These are phyloP conservation scores for Aphyosemion australe DNA, from an alignment of 2,113 vertebrate species.

Conservation along the genomic window DNA sequence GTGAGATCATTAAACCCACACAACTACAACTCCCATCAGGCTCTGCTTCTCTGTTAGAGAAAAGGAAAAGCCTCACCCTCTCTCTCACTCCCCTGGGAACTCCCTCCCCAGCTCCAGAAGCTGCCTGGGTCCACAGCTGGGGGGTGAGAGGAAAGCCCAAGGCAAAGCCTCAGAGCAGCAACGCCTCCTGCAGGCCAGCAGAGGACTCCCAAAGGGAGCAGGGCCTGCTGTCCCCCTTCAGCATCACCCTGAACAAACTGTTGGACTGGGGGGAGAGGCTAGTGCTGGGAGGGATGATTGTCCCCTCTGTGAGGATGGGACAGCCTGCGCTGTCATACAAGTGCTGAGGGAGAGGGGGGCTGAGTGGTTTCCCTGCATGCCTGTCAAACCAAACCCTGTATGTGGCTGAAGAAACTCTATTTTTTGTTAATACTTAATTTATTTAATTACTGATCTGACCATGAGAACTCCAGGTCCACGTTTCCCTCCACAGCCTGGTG, in stretches of 20 bases:
- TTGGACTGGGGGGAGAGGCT: constrained; percentile 78
- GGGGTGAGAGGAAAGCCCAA: background rate
- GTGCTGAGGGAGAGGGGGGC: constrained; percentile 56
- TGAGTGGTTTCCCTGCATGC: constrained; percentile 21
- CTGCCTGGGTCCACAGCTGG: constrained; percentile 14
- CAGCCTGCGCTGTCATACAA: constrained; percentile 71
- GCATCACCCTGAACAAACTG: constrained; percentile 73
- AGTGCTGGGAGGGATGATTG: constrained; percentile 69
- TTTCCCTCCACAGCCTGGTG: no score
- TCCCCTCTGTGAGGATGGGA: constrained; percentile 72
- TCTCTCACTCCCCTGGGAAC: constrained; percentile 57
- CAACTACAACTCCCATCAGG: constrained; percentile 52
- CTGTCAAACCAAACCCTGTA: constrained; percentile 1
- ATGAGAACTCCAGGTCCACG: no score
- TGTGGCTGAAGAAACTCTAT: constrained; percentile 6
- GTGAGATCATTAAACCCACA: constrained; percentile 22
- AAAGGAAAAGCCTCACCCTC: constrained; percentile 72
- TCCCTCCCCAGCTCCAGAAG: background rate
- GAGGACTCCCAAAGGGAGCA: constrained; percentile 11
- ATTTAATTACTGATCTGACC: no score
- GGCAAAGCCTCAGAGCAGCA: background rate
- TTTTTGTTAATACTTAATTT: constrained; percentile 36
- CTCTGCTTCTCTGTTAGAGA: constrained; percentile 66
- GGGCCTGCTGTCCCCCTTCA: constrained; percentile 67
- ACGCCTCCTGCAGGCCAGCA: background rate